These are phyloP conservation scores for Archilochus colubris DNA, from an alignment of 2,113 vertebrate genomes.

Conservation along the genomic window DNA sequence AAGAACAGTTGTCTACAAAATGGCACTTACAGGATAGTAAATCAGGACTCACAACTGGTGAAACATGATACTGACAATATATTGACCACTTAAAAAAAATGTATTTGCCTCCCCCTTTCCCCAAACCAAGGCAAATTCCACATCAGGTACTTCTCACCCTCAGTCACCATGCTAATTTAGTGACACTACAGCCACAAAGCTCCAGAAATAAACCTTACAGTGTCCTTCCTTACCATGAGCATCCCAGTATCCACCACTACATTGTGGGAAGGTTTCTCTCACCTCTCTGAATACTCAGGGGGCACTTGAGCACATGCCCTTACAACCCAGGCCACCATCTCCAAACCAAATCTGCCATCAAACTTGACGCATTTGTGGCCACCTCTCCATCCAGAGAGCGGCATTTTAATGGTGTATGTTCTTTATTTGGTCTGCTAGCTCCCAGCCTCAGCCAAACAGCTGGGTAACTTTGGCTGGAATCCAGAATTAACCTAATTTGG, in stretches of 20 bases:
- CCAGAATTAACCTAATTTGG: neutral
- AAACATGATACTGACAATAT: neutral
- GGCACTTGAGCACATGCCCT: neutral
- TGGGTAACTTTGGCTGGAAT: neutral
- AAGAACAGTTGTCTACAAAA: neutral
- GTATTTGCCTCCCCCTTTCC: neutral
- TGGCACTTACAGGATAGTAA: neutral
- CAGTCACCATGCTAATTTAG: neutral
- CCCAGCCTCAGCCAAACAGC: neutral
- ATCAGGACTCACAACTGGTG: neutral
- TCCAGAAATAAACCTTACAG: neutral
- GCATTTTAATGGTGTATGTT: neutral
- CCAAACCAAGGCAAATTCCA: neutral
- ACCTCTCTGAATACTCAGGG: neutral
- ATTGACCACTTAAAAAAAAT: neutral
- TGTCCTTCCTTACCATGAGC: accelerated
- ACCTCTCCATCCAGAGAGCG: neutral
- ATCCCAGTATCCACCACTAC: neutral
- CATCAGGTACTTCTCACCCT: neutral
- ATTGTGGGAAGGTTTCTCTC: neutral
- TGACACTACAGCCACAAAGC: neutral
- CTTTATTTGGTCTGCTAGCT: neutral
- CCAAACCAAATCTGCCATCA: neutral
- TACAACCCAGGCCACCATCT: neutral
- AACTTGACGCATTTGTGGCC: neutral